Conservation (phyloP, 2,888 invertebrate species). For the Leptogaster cylindrica region DNA sequence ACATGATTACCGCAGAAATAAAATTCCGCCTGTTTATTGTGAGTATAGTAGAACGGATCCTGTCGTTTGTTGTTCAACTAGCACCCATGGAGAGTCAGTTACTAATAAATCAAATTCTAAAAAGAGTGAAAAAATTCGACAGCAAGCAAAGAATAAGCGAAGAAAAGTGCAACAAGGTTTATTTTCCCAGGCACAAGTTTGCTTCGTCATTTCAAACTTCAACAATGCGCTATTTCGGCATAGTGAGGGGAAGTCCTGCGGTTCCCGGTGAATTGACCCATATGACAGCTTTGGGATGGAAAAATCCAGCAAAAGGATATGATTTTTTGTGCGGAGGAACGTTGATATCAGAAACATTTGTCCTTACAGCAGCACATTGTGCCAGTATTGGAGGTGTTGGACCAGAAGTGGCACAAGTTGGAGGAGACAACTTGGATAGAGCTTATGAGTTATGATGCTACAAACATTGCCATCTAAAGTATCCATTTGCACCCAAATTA, state of each 20-base stretch:
- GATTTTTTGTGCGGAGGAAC: constrained; percentile 48
- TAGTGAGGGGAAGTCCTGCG: background rate
- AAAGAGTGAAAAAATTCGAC: background rate
- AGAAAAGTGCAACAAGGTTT: background rate
- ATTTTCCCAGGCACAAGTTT: background rate
- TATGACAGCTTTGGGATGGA: background rate
- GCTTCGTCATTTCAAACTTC: background rate
- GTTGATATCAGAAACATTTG: background rate
- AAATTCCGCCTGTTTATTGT: constrained; percentile 3
- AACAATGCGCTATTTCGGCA: background rate
- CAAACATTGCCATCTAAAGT: background rate
- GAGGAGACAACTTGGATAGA: background rate
- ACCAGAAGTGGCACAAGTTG: background rate
- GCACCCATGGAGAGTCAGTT: background rate
- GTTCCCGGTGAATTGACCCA: background rate
- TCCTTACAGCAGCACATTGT: background rate
- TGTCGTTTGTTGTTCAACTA: background rate
- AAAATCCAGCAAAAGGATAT: background rate
- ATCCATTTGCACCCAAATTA: constrained; percentile 27
- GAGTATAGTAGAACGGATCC: background rate
- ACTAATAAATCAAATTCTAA: background rate
- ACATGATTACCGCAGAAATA: background rate
- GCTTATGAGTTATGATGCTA: no score
- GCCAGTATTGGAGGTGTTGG: background rate
- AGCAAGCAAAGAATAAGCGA: background rate